A percentile compares a stretch with the other conserved stretches of the same genome.
These are phyloP conservation scores for Anodontia alba DNA, from an alignment of 2,888 invertebrate species.

Conservation along the genomic window DNA sequence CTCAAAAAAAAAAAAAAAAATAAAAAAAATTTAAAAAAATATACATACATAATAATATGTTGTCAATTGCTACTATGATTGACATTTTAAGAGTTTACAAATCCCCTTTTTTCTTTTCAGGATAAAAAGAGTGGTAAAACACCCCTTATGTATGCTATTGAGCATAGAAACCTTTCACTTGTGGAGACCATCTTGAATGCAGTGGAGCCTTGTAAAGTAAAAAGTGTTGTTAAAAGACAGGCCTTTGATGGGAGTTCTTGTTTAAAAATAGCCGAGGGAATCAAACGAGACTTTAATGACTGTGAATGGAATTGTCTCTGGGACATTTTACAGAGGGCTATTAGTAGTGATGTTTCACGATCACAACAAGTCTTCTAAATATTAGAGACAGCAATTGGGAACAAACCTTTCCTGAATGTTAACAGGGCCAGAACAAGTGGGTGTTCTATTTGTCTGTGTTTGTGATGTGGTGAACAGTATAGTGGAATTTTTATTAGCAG, in stretches of 20 bases:
- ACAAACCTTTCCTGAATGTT: no score
- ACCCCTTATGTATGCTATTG: slow-evolving; percentile 79
- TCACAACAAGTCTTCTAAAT: background rate
- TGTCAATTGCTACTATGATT: no score
- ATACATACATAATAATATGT: no score
- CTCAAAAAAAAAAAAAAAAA: no score
- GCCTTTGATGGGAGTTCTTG: slow-evolving; percentile 77
- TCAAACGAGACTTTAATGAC: slow-evolving; percentile 65
- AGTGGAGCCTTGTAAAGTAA: slow-evolving; percentile 70
- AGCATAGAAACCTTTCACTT: slow-evolving; percentile 69
- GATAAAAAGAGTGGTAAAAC: slow-evolving; percentile 80
- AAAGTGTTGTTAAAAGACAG: slow-evolving; percentile 70
- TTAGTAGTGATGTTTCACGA: slow-evolving; percentile 29
- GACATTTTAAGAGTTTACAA: no score
- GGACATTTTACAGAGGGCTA: slow-evolving; percentile 62
- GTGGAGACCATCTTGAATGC: slow-evolving; percentile 70
- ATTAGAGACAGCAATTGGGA: no score
- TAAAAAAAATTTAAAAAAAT: no score
- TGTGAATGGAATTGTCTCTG: slow-evolving; percentile 68
- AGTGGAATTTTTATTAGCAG: no score
- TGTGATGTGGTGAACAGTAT: no score
- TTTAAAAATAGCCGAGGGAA: slow-evolving; percentile 73
- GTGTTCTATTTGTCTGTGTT: no score
- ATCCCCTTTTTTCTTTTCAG: slow-evolving; percentile 50
- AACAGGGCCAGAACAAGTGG: no score